phyloP scores from a whole-genome alignment of 2,113 vertebrate genomes.

The Corythaeola cristata region DNA sequence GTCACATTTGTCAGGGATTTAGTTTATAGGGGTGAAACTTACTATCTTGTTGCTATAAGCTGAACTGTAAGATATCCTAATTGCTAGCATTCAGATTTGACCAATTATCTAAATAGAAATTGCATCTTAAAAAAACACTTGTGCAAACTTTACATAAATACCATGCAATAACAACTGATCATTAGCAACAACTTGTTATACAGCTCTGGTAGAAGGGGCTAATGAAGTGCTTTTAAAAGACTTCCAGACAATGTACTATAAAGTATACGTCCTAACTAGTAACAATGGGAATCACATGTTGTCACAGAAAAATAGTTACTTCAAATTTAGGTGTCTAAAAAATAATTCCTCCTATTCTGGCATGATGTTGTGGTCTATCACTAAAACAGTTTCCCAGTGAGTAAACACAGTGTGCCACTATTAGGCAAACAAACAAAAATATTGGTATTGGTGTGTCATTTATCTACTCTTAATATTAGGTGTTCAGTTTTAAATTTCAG shows the following conservation, averaged over 20 bases:
- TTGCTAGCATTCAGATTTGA: not conserved
- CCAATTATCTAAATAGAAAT: not conserved
- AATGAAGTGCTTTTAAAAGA: not conserved
- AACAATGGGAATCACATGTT: not conserved
- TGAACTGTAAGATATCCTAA: conserved; percentile 37
- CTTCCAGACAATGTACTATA: not conserved
- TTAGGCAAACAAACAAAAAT: not conserved
- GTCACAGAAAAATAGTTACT: not conserved
- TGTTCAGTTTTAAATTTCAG: not conserved
- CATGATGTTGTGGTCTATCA: not conserved
- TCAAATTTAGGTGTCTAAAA: not conserved
- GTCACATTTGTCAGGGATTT: conserved; percentile 55
- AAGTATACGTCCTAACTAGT: not conserved
- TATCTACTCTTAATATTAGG: not conserved
- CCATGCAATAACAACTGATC: not conserved
- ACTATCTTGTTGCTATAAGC: conserved; percentile 38
- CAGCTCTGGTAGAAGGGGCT: not conserved
- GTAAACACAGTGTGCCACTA: not conserved
- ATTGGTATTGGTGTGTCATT: not conserved
- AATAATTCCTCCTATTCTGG: not conserved
- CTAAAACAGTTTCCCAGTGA: not conserved
- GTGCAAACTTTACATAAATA: not conserved
- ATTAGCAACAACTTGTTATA: not conserved
- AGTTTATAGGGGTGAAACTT: conserved; percentile 35
- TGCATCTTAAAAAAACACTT: not conserved